Percentiles rank a stretch among this genome's conserved stretches.
These are phyloP conservation scores for Caenorhabditis elegans DNA, from an alignment of 1,140 invertebrate species.

Conservation along the genomic window WBcel235 BX284606.5:12487501-12488000, in stretches of 20 bases:
- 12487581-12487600: conserved; percentile 1
- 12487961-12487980: conserved; percentile 69
- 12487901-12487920: conserved; percentile 68
- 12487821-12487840: no score
- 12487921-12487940: conserved; percentile 70
- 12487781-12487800: no score
- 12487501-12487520: neutral
- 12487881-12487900: conserved; percentile 68
- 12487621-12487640: neutral
- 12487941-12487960: conserved; percentile 70
- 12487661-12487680: neutral
- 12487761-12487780: no score
- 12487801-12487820: no score
- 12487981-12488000: conserved; percentile 70
- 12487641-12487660: neutral
- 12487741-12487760: no score
- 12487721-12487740: no score
- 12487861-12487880: no score
- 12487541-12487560: neutral
- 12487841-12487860: no score
- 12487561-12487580: conserved; percentile 4
- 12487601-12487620: conserved; percentile 4
- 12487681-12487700: neutral
- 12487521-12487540: neutral
- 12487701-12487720: neutral